Conservation (phyloP, 2,888 invertebrate species). For the Temnothorax unifasciatus region DNA sequence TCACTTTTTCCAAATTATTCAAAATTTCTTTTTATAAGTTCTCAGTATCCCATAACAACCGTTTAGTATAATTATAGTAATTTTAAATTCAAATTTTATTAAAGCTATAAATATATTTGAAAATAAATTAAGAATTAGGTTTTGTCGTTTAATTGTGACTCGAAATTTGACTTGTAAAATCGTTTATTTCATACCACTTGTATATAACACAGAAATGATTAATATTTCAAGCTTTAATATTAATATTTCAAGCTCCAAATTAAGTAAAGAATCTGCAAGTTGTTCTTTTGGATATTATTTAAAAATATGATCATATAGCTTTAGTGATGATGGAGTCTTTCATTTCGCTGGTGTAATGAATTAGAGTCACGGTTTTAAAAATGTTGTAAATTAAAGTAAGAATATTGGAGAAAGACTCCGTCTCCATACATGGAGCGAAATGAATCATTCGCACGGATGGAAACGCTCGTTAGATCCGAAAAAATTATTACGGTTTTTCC, state of each 20-base stretch:
- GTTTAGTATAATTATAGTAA: not conserved
- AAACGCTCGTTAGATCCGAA: constrained; percentile 22
- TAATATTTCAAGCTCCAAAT: not conserved
- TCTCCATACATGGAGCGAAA: not conserved
- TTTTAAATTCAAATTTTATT: constrained; percentile 9
- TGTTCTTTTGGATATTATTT: not conserved
- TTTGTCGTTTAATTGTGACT: not conserved
- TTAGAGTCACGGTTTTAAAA: not conserved
- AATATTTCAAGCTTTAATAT: not conserved
- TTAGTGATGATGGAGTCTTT: not conserved
- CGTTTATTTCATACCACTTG: not conserved
- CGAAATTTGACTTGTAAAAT: not conserved
- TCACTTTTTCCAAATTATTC: not conserved
- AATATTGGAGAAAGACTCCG: not conserved
- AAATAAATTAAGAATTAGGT: not conserved
- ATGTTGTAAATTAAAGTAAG: constrained; percentile 22
- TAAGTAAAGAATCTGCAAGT: not conserved
- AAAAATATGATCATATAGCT: not conserved
- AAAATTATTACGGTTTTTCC: not conserved
- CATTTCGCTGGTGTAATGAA: not conserved
- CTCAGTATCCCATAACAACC: not conserved
- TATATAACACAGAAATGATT: not conserved
- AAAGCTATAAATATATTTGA: not conserved
- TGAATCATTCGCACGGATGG: constrained; percentile 18
- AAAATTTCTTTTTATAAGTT: not conserved